phyloP scores from a whole-genome alignment of 1,140 invertebrate species.

The Megalopta genalis region DNA sequence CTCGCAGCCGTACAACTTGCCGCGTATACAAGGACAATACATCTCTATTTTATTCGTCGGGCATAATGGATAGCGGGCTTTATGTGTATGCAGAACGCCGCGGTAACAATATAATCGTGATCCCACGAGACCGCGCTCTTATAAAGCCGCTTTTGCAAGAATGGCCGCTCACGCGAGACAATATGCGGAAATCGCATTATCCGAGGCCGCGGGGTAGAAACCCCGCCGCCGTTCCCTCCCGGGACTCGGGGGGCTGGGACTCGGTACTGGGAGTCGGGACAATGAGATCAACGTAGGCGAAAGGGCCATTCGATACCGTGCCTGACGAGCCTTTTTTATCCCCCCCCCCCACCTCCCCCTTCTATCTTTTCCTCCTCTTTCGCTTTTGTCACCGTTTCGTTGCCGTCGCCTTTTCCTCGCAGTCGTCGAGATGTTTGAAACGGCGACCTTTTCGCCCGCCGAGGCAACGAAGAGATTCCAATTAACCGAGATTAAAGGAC shows the following conservation, averaged over 20 bases:
- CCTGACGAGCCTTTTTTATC: constrained; percentile 44
- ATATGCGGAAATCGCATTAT: constrained; percentile 69
- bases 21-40: constrained; percentile 67
- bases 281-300: constrained; percentile 54
- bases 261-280: constrained; percentile 11
- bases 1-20: constrained; percentile 60
- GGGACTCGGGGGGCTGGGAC: constrained; percentile 52
- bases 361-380: neutral
- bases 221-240: constrained; percentile 41
- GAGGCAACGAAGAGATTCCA: too few species aligned
- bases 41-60: constrained; percentile 69
- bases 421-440: too few species aligned
- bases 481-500: too few species aligned
- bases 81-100: constrained; percentile 20
- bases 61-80: constrained; percentile 65
- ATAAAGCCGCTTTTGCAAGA: constrained; percentile 56
- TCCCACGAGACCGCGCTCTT: constrained; percentile 50
- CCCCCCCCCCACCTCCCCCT: too few species aligned
- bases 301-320: constrained; percentile 36
- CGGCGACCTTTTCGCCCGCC: too few species aligned
- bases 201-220: constrained; percentile 63
- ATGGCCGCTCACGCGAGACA: constrained; percentile 59
- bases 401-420: neutral
- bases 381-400: neutral
- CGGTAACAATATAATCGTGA: constrained; percentile 71